Evolutionary conservation across 2,113 vertebrate species (phyloP).

Genomic region (Semicossyphus pulcher): DNA sequence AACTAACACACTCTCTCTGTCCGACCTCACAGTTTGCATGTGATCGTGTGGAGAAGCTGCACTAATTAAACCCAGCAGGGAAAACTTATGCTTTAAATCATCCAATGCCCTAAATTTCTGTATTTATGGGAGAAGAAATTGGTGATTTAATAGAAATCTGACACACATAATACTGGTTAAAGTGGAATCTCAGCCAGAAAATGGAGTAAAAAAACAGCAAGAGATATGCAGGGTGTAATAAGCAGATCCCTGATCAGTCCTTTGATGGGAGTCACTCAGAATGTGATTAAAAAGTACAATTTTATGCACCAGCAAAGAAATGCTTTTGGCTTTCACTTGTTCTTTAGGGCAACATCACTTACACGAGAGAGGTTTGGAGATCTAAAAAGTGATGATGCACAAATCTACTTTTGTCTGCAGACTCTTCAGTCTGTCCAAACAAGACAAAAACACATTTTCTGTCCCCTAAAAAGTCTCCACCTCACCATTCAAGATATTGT

Average conservation of each 20-base stretch:
- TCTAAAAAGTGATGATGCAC: neutral
- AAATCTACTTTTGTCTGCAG: neutral
- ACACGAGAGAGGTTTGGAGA: neutral
- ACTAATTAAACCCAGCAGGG: conserved; percentile 9
- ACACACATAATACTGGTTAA: neutral
- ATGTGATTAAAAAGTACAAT: neutral
- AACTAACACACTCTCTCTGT: too few relatives aligned
- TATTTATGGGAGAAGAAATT: neutral
- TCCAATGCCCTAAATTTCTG: neutral
- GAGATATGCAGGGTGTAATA: neutral
- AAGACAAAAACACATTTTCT: neutral
- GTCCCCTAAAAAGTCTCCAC: too few relatives aligned
- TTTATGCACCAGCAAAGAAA: neutral
- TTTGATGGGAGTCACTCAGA: neutral
- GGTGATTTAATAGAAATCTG: neutral
- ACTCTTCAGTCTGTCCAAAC: neutral
- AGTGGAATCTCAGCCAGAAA: neutral
- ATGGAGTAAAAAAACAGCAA: neutral
- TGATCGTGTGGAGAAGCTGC: neutral
- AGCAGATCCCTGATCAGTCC: neutral
- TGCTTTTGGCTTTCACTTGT: neutral
- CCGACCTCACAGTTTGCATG: neutral
- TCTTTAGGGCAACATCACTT: neutral
- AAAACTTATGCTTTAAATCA: neutral
- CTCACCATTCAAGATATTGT: too few relatives aligned